Conservation (phyloP, 2,888 invertebrate species). For the Temnothorax rugatulus region DNA sequence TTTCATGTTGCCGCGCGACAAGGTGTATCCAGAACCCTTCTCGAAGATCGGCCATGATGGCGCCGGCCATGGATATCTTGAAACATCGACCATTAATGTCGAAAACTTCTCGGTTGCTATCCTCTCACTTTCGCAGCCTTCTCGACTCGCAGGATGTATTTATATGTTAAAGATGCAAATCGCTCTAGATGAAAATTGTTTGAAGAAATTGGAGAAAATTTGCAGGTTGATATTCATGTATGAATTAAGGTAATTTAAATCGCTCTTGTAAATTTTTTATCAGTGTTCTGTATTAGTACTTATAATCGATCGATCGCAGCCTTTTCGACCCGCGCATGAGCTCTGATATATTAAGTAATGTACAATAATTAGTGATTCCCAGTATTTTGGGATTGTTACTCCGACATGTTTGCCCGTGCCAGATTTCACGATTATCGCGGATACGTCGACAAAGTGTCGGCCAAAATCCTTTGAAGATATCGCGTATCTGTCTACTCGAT, state of each 20-base stretch:
- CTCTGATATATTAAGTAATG: constrained; percentile 9
- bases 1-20: constrained; percentile 78
- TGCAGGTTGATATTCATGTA: not conserved
- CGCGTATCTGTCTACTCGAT: constrained; percentile 79
- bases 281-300: not conserved
- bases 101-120: constrained; percentile 50
- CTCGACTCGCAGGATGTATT: not conserved
- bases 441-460: constrained; percentile 76
- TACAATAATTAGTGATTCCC: constrained; percentile 21
- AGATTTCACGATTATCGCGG: constrained; percentile 76
- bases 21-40: constrained; percentile 64
- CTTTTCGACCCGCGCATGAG: not conserved
- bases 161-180: not conserved
- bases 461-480: constrained; percentile 82
- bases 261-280: not conserved
- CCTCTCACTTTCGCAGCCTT: not conserved
- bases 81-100: constrained; percentile 62
- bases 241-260: not conserved
- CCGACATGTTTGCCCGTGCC: constrained; percentile 70
- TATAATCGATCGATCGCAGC: not conserved
- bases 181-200: not conserved
- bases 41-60: constrained; percentile 61
- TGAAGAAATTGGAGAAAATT: not conserved
- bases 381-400: constrained; percentile 34
- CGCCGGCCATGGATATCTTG: constrained; percentile 38